These are phyloP conservation scores for Polydrusus tereticollis DNA, from an alignment of 2,888 invertebrate species.

Conservation along the genomic window DNA sequence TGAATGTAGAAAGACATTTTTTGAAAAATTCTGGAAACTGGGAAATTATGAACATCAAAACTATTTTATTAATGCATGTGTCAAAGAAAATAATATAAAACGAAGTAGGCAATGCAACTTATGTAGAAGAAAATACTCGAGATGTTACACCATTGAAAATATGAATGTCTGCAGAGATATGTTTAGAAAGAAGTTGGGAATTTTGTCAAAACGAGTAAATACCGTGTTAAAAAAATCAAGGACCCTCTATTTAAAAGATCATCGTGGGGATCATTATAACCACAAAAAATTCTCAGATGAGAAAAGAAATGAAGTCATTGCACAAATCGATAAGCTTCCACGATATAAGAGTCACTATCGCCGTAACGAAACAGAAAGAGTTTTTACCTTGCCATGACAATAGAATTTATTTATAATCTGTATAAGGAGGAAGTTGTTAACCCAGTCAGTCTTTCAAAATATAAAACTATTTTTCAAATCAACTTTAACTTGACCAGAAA, in stretches of 20 bases:
- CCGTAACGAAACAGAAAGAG: slow-evolving; percentile 39
- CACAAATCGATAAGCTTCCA: slow-evolving; percentile 31
- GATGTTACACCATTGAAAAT: background rate
- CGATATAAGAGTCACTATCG: slow-evolving; percentile 27
- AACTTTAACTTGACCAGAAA: slow-evolving; percentile 49
- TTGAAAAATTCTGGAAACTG: background rate
- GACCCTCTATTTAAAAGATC: slow-evolving; percentile 24
- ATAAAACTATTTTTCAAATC: slow-evolving; percentile 44
- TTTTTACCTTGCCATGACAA: background rate
- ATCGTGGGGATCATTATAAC: slow-evolving; percentile 39
- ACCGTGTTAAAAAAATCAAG: slow-evolving; percentile 47
- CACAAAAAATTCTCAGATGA: slow-evolving; percentile 40
- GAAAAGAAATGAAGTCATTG: slow-evolving; percentile 13
- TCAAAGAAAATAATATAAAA: background rate
- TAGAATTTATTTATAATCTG: background rate
- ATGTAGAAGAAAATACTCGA: background rate
- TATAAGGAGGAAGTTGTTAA: background rate
- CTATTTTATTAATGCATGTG: background rate
- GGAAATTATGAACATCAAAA: background rate
- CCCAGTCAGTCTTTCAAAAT: slow-evolving; percentile 37
- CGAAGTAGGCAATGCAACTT: background rate
- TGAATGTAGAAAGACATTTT: background rate
- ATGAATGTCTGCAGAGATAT: slow-evolving; percentile 36
- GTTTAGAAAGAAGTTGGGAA: slow-evolving; percentile 41
- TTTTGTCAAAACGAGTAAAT: slow-evolving; percentile 43